Base-by-base conservation (phyloP, 1,140 invertebrate genomes). In the Bemisia tabaci region DNA sequence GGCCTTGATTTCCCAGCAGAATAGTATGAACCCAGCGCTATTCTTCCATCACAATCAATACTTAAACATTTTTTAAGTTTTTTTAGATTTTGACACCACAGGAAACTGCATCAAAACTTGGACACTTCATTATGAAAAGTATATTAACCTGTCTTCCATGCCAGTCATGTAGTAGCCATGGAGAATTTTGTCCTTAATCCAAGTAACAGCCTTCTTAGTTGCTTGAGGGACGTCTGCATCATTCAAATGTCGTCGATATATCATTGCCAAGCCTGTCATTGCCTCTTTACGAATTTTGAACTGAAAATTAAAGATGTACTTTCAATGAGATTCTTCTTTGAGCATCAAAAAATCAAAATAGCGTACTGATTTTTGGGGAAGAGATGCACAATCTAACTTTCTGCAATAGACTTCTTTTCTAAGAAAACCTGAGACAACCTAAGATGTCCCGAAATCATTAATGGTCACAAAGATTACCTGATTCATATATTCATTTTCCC, bases 131-230 rank as follows among this genome's bases (percentile, higher is more conserved):
- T n/a, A 48, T 48, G 17, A 48, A 48, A 48, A 9, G 5, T 48
- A 48, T 48, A 70, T 70, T 63, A 74, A 83, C 82, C 82, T 82
- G 72, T 87, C 85, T 72, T 87, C 85, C 77, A 90, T 85, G 59
- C 84, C 84, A 22, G 84, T 83, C 84, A 91, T 91, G 72, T 92
- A 92, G 77, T 93, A 92, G 26, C 89, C 91, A 79, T 98, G 94
- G 12, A 98, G 82, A 67, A 98, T 95, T 83, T 97, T 97, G 74
- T 97, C 92, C 77, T 96, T 97, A 63, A 98, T 96, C 95, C 95
- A 98, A 60, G 90, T 89, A 0, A 96, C 88, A 1, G 92, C 91
- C 72, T 92, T 88, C 68, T 92, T 90, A 0, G 93, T 93, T 0
- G 90, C 89, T 60, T 89, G 84, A 2, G 90, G 90, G 2, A 92